Base-by-base conservation (phyloP, 2,797 vertebrate species). In the Gouania willdenowi region DNA sequence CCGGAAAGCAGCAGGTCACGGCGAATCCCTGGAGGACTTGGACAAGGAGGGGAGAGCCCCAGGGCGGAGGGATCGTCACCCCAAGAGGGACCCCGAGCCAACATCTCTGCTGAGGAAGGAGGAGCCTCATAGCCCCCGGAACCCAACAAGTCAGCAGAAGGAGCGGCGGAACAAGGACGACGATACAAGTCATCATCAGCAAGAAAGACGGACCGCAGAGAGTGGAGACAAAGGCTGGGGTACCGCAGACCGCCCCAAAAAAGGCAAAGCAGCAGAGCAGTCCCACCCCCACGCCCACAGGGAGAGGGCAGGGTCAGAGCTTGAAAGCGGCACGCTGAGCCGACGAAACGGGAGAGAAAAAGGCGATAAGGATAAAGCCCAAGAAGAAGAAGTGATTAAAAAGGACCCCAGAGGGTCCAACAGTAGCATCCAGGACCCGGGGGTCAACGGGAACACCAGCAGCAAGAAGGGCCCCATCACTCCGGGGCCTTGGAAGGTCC, bases 401-500 rank as follows among this genome's bases (percentile, higher is more conserved):
- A 83, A 49, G 47, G 86, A 85, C 12, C 64, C 65, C 15, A 71
- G 81, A 40, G 83, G 79, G 6, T 84, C 82, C 8, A 89, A 81
- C 71, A 85, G 90, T 76, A 44, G 60, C 70, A 26, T 50, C 33
- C 79, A 53, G 71, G 87, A 88, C 47, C 77, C 72, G 18, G 45
- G 53, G 47, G 79, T 64, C 58, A 86, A 89, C 1, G 90, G 87
- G 41, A 78, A 62, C 1, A 19, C 60, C 10, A 64, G 68, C 52
- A 69, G 61, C 14, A 90, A 78, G 52, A 95, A 89, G 77, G 82
- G 87, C 46, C 49, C 88, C 1, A 92, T 98, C 62, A 92, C 91
- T 26, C 95, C 95, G 0, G 95, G 97, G 3, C 95, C 94, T 0
- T 99, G 97, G 97, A 96, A 93, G 71, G 92, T 98, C 12, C 95